A percentile compares a stretch with the other conserved stretches of the same genome.
These are phyloP conservation scores for Chiroxiphia lanceolata DNA, from an alignment of 2,797 vertebrate species.

Conservation along the genomic window DNA sequence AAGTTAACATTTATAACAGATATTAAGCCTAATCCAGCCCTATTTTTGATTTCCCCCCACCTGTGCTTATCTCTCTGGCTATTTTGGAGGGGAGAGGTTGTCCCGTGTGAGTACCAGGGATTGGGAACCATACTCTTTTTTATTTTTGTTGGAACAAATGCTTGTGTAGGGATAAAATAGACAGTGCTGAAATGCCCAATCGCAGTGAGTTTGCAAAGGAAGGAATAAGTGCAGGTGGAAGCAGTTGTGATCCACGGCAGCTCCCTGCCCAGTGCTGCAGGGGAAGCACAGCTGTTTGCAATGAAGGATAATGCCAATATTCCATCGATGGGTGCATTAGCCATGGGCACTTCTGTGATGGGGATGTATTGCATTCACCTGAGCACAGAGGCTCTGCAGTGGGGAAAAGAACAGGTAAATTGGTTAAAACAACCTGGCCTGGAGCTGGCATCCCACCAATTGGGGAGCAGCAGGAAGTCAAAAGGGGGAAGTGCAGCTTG, in stretches of 20 bases:
- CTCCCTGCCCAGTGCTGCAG: not conserved
- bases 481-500: accelerated
- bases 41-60: not conserved
- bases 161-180: too few species aligned
- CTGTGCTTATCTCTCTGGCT: not conserved
- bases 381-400: not conserved
- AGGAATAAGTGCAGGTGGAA: not conserved
- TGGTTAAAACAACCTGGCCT: not conserved
- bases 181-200: not conserved
- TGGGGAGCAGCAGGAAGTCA: not conserved
- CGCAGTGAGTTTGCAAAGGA: not conserved
- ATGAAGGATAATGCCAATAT: not conserved
- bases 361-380: not conserved
- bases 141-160: not conserved
- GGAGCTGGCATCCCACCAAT: not conserved
- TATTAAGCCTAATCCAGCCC: not conserved
- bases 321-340: not conserved
- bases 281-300: not conserved
- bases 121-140: not conserved
- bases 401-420: not conserved
- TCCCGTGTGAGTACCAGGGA: not conserved
- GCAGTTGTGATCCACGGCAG: not conserved
- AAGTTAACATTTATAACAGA: conserved; percentile 37
- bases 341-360: not conserved
- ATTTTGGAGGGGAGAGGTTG: not conserved